Evolutionary conservation across 2,888 invertebrate genomes (phyloP), one percentile per base, ranked within the genome.

Genomic region (Hemithea aestivaria): DNA sequence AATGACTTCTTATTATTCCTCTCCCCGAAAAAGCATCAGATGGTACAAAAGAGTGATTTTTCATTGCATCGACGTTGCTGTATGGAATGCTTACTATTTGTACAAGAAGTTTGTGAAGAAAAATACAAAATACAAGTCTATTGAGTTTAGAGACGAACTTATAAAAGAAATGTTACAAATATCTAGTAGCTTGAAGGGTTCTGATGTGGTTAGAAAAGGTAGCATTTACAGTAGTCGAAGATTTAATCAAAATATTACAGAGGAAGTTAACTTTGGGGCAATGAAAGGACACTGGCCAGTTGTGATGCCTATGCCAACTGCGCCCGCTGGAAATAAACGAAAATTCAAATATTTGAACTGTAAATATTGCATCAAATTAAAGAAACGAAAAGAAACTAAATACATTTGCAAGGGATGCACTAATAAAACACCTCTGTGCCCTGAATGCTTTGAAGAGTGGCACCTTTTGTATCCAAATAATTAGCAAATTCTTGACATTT

Each of bases 1-100:
- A 46, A n/a, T 51, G 48, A 27, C 49, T 5, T 20, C 28, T 4
- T 52, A 52, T 31, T 52, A 52, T 31, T 49, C 41, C 20, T 40
- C 40, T n/a, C 40, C 45, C 10, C 28, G 43, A n/a, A 51, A 48
- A 35, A 41, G 37, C 7, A 27, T 51, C 10, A 27, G 46, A 21
- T 52, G 51, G 48, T 45, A 52, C 27, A 51, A 43, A 27, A 43
- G 43, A 24, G 38, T 40, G n/a, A 28, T 47, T 7, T 20, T 47
- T 35, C 22, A 43, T 43, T 29, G 38, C 24, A 20, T 41, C 7
- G 27, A 32, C 7, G 31, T 43, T 6, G n/a, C n/a, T n/a, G n/a
- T n/a, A n/a, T 47, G 47, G 43, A 47, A 47, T 35, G 16, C 44
- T 7, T 43, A 30, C 21, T 40, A 35, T 27, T 11, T 47, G 7